Evolutionary conservation across 2,113 vertebrate genomes (phyloP).

Genomic region (Corythoichthys haematopterus): DNA sequence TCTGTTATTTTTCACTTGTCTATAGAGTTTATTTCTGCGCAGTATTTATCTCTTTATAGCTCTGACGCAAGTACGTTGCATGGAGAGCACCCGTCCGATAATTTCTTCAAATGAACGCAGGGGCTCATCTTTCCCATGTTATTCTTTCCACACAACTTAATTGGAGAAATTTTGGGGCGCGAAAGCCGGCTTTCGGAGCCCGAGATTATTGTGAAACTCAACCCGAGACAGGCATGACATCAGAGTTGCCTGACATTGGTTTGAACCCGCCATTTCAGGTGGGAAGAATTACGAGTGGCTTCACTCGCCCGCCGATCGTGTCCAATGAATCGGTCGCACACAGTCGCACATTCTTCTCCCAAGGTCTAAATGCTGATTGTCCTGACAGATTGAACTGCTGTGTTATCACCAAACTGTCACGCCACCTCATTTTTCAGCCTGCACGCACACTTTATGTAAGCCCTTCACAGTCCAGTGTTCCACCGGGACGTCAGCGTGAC

Average conservation of each 20-base stretch:
- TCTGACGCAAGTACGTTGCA: slow-evolving; percentile 7
- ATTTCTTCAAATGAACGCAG: slow-evolving; percentile 41
- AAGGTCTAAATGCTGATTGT: slow-evolving; percentile 58
- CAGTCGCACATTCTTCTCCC: slow-evolving; percentile 51
- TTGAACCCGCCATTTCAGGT: slow-evolving; percentile 70
- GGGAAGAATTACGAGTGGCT: slow-evolving; percentile 68
- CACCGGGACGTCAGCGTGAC: slow-evolving; percentile 42
- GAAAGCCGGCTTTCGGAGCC: slow-evolving; percentile 46
- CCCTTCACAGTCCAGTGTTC: slow-evolving; percentile 49
- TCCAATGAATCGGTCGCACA: slow-evolving; percentile 66
- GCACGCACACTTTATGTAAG: slow-evolving; percentile 54
- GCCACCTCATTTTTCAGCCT: slow-evolving; percentile 51
- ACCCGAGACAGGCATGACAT: slow-evolving; percentile 66
- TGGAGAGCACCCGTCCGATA: slow-evolving; percentile 16
- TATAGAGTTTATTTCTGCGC: slow-evolving; percentile 5
- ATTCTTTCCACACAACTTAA: slow-evolving; percentile 58
- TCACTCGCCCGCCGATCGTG: slow-evolving; percentile 60
- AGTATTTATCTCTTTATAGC: slow-evolving; percentile 20
- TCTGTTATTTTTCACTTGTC: slow-evolving; percentile 4
- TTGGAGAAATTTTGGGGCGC: slow-evolving; percentile 46
- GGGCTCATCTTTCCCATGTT: slow-evolving; percentile 53
- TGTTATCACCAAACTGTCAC: slow-evolving; percentile 66
- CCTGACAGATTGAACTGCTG: slow-evolving; percentile 66
- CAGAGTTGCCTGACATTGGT: slow-evolving; percentile 65
- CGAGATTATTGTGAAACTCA: slow-evolving; percentile 71